phyloP scores from a whole-genome alignment of 2,113 vertebrate species.

The Amphilophus citrinellus region DNA sequence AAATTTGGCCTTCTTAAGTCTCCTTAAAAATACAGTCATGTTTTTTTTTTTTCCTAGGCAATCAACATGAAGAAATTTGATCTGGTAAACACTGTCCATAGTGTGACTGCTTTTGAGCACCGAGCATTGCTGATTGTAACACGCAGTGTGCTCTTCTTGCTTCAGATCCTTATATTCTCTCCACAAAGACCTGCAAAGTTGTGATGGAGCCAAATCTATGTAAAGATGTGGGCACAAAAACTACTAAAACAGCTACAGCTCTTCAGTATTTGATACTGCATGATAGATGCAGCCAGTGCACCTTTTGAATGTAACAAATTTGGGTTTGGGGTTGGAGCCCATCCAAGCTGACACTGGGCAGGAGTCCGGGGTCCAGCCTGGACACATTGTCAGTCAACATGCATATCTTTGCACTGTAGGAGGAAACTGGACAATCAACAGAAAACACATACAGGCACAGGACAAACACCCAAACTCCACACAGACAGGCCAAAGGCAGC shows the following conservation, averaged over 20 bases:
- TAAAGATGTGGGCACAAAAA: too few relatives aligned
- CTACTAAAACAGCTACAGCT: too few relatives aligned
- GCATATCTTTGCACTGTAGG: background rate
- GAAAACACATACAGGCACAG: background rate
- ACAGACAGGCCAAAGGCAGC: rapidly evolving
- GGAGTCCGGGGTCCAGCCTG: background rate
- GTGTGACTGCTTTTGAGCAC: too few relatives aligned
- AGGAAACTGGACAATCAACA: background rate
- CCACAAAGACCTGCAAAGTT: too few relatives aligned
- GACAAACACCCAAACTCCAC: background rate
- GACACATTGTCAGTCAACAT: background rate
- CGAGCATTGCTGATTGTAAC: too few relatives aligned
- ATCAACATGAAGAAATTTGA: background rate
- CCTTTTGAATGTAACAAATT: background rate
- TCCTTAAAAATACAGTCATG: background rate
- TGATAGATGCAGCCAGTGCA: background rate
- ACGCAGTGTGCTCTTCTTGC: too few relatives aligned
- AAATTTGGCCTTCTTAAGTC: background rate
- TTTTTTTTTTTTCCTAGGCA: background rate
- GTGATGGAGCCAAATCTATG: too few relatives aligned
- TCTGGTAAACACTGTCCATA: too few relatives aligned
- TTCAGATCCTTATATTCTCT: too few relatives aligned
- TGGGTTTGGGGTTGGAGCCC: background rate
- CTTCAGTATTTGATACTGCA: too few relatives aligned
- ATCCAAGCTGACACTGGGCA: background rate